These are phyloP conservation scores for Peromyscus eremicus DNA, from an alignment of 2,797 vertebrate genomes.

Conservation along the genomic window DNA sequence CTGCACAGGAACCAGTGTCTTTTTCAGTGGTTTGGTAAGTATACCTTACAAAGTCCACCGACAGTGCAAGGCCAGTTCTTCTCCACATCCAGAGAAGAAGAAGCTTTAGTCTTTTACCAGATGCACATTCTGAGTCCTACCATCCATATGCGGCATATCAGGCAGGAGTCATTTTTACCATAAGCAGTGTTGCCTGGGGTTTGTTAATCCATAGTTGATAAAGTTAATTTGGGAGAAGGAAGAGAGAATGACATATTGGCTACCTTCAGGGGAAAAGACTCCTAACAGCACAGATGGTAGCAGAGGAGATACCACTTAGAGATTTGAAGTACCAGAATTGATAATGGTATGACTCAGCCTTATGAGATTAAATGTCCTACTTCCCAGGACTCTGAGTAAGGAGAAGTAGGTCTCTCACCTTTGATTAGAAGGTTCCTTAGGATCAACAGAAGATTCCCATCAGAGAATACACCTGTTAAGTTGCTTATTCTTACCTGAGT, in stretches of 20 bases:
- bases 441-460: slow-evolving; percentile 19
- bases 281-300: slow-evolving; percentile 66
- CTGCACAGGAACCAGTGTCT: neutral
- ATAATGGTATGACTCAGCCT: slow-evolving; percentile 59
- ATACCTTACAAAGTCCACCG: neutral
- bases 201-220: slow-evolving; percentile 73
- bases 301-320: slow-evolving; percentile 65
- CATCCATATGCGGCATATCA: slow-evolving; percentile 47
- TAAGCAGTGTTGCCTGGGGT: slow-evolving; percentile 58
- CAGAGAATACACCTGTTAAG: slow-evolving; percentile 50
- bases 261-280: slow-evolving; percentile 69
- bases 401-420: slow-evolving; percentile 37
- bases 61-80: slow-evolving; percentile 11
- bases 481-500: slow-evolving; percentile 50
- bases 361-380: slow-evolving; percentile 62
- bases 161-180: slow-evolving; percentile 62
- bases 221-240: slow-evolving; percentile 69
- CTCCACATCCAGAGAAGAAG: slow-evolving; percentile 40
- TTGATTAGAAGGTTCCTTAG: slow-evolving; percentile 57
- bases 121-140: neutral
- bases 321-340: slow-evolving; percentile 64
- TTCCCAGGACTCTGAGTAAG: slow-evolving; percentile 21
- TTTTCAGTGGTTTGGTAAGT: slow-evolving; percentile 25
- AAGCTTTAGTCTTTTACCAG: slow-evolving; percentile 3
- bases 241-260: slow-evolving; percentile 71